Conservation (phyloP, 1,140 invertebrate species). For the Drosophila miranda region DNA sequence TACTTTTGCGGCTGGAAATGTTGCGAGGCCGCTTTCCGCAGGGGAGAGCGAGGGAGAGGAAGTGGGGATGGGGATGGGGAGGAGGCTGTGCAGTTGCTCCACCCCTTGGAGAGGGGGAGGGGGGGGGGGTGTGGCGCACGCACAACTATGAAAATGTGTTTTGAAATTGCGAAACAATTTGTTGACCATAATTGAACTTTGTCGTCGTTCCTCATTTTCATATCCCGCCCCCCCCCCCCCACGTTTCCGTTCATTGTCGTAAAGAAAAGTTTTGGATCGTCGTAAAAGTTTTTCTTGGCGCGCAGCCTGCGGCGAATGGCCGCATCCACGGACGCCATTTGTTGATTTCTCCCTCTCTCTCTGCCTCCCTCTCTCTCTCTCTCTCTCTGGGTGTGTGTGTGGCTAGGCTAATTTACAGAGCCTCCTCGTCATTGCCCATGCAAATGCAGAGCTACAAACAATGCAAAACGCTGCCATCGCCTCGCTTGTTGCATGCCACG, state of each 20-base stretch:
- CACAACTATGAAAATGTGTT: conserved; percentile 75
- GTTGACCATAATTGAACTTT: conserved; percentile 79
- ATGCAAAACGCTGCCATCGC: conserved; percentile 9
- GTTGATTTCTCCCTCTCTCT: conserved; percentile 19
- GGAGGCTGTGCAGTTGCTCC: neutral
- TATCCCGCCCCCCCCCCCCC: neutral
- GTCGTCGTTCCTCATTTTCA: conserved; percentile 26
- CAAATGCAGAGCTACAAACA: conserved; percentile 40
- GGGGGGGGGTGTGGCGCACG: no score
- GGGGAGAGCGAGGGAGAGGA: no score
- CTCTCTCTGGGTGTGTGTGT: neutral
- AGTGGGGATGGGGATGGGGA: no score
- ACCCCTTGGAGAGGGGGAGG: neutral
- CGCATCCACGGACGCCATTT: conserved; percentile 16
- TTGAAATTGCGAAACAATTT: conserved; percentile 80
- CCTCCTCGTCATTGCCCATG: conserved; percentile 21
- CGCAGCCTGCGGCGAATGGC: conserved; percentile 66
- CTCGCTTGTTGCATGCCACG: neutral
- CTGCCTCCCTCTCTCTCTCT: no score
- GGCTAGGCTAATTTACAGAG: conserved; percentile 45
- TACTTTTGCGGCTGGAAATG: conserved; percentile 40
- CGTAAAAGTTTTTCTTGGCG: conserved; percentile 52
- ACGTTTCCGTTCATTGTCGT: conserved; percentile 40
- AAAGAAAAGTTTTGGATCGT: conserved; percentile 52
- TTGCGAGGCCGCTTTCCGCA: neutral